phyloP scores from a whole-genome alignment of 2,797 vertebrate genomes.

The Microcaecilia unicolor region DNA sequence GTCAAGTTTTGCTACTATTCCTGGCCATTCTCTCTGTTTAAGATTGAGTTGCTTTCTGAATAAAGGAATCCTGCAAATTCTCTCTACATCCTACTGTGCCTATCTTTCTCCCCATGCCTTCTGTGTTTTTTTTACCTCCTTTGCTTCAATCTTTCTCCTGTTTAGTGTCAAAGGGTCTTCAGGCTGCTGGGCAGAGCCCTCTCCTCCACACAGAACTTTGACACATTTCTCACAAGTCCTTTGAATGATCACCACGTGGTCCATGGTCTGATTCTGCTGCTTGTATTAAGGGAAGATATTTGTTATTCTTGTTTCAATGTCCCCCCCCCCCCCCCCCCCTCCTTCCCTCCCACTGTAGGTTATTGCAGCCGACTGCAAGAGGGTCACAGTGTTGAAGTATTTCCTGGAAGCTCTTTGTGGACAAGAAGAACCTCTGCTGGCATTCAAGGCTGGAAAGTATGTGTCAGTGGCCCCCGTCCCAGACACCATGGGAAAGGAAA shows the following conservation, averaged over 20 bases:
- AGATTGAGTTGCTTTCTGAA: too few species aligned
- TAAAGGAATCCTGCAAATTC: too few species aligned
- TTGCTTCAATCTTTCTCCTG: not conserved
- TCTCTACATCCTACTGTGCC: too few species aligned
- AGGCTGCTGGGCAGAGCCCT: not conserved
- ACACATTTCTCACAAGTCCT: conserved; percentile 1
- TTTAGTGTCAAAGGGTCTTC: not conserved
- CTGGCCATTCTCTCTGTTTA: too few species aligned
- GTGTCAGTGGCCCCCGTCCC: conserved; percentile 86
- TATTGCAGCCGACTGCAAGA: conserved; percentile 79
- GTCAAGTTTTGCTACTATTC: too few species aligned
- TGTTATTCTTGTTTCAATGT: conserved; percentile 53
- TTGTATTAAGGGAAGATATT: not conserved
- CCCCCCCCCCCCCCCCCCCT: conserved; percentile 37
- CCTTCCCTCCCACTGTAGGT: conserved; percentile 50
- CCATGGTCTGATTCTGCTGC: not conserved
- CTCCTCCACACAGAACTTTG: not conserved
- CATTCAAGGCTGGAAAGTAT: conserved; percentile 98
- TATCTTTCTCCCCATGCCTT: not conserved
- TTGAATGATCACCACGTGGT: not conserved
- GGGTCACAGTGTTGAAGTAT: conserved; percentile 91
- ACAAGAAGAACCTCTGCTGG: conserved; percentile 90
- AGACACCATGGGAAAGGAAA: conserved; percentile 98
- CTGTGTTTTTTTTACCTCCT: too few species aligned
- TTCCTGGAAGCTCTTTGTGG: conserved; percentile 90